These are phyloP conservation scores for Lochmaea capreae DNA, from an alignment of 2,888 invertebrate species.

Conservation along the genomic window DNA sequence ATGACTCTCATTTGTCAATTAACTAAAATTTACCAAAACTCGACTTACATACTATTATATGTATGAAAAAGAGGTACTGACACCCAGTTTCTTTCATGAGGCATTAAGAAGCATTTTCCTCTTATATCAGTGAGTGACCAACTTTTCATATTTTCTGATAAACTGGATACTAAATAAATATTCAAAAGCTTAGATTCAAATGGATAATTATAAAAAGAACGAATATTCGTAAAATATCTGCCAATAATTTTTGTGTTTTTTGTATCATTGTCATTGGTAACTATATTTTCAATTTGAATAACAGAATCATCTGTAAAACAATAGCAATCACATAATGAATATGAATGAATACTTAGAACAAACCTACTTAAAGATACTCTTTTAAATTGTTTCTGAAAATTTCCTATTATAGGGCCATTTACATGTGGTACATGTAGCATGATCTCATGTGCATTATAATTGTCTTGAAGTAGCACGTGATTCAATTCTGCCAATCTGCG, in stretches of 20 bases:
- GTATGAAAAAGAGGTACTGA: slow-evolving; percentile 19
- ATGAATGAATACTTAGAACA: slow-evolving; percentile 21
- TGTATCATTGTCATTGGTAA: slow-evolving; percentile 13
- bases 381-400: slow-evolving; percentile 18
- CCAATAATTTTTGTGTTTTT: slow-evolving; percentile 1
- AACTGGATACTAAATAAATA: too few relatives aligned
- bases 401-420: slow-evolving; percentile 10
- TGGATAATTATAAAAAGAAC: too few relatives aligned
- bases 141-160: too few relatives aligned
- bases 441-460: slow-evolving; percentile 13
- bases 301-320: slow-evolving; percentile 19
- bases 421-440: slow-evolving; percentile 10
- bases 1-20: neutral
- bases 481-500: neutral
- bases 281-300: neutral
- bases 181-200: too few relatives aligned
- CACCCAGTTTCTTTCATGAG: slow-evolving; percentile 8
- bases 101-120: slow-evolving; percentile 8
- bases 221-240: too few relatives aligned
- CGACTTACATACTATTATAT: slow-evolving; percentile 3
- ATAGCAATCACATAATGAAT: slow-evolving; percentile 17
- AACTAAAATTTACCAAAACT: slow-evolving; percentile 15
- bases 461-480: neutral
- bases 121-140: too few relatives aligned
- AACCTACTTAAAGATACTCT: slow-evolving; percentile 12